Evolutionary conservation across 2,888 invertebrate genomes (phyloP).

Genomic region (Acrobasis repandana): DNA sequence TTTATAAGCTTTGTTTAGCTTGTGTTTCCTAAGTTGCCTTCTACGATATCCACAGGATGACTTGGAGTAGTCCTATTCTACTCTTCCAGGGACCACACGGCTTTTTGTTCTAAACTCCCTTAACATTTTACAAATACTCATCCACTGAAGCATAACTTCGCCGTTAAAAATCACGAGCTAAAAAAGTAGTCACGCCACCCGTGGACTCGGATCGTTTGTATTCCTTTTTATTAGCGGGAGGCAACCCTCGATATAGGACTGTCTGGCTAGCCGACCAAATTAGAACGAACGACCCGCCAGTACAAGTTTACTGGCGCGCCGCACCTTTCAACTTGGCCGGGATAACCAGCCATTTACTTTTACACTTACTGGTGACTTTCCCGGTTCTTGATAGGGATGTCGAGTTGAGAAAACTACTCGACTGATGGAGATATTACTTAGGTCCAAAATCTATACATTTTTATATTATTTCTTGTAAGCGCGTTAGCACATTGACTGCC

Average conservation of each 20-base stretch:
- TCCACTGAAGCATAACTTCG: neutral
- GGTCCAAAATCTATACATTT: no score
- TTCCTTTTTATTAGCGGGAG: conserved; percentile 18
- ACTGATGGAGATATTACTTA: no score
- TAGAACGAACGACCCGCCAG: conserved; percentile 22
- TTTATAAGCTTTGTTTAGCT: no score
- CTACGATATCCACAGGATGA: no score
- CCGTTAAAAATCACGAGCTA: conserved; percentile 12
- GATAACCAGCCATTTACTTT: conserved; percentile 10
- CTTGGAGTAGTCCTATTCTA: no score
- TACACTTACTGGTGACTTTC: conserved; percentile 11
- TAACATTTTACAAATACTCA: no score
- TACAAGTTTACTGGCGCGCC: conserved; percentile 17
- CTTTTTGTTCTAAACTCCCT: no score
- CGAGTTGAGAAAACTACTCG: neutral
- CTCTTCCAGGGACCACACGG: no score
- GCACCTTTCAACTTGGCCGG: conserved; percentile 18
- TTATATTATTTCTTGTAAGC: no score
- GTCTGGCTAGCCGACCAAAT: conserved; percentile 19
- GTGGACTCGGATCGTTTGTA: conserved; percentile 9
- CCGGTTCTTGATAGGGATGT: neutral
- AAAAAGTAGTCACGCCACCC: conserved; percentile 8
- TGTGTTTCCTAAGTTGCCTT: no score
- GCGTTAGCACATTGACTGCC: no score
- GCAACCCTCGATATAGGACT: conserved; percentile 15